These are phyloP conservation scores for Parasteatoda tepidariorum DNA, from an alignment of 1,140 invertebrate species.

Conservation along the genomic window DNA sequence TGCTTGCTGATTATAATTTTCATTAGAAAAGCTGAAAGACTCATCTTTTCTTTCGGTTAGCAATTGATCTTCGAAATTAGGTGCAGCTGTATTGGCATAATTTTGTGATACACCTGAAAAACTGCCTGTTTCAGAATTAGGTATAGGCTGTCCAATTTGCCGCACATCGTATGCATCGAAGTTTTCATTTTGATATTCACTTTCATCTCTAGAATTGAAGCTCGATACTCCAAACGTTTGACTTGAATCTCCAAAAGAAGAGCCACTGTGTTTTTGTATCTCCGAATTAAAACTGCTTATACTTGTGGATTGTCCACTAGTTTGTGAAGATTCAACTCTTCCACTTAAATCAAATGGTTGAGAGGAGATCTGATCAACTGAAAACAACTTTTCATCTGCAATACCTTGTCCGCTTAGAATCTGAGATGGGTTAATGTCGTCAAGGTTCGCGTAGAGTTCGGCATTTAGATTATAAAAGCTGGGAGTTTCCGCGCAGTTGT, in stretches of 20 bases:
- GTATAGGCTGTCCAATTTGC: neutral
- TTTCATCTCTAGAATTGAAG: neutral
- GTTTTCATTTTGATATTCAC: neutral
- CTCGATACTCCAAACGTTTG: neutral
- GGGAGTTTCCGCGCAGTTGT: constrained; percentile 76
- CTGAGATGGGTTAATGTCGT: constrained; percentile 3
- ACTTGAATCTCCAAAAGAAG: neutral
- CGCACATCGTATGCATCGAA: neutral
- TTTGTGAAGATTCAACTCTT: neutral
- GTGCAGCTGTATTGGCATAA: neutral
- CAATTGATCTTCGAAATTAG: neutral
- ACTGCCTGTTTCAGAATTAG: neutral
- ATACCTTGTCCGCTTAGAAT: constrained; percentile 24
- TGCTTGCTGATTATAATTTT: neutral
- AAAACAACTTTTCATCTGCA: neutral
- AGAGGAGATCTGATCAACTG: too few species aligned
- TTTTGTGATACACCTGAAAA: neutral
- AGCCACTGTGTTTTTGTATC: neutral
- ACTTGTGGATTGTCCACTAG: neutral
- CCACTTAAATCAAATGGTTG: too few species aligned
- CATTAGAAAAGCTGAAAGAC: neutral
- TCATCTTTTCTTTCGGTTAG: neutral
- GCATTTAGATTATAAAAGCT: constrained; percentile 73
- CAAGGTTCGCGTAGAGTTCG: constrained; percentile 64
- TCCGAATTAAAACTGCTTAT: neutral